Evolutionary conservation across 2,888 invertebrate species (phyloP), one percentile per base, ranked within the genome.

Genomic region (Pogonocherus hispidulus): DNA sequence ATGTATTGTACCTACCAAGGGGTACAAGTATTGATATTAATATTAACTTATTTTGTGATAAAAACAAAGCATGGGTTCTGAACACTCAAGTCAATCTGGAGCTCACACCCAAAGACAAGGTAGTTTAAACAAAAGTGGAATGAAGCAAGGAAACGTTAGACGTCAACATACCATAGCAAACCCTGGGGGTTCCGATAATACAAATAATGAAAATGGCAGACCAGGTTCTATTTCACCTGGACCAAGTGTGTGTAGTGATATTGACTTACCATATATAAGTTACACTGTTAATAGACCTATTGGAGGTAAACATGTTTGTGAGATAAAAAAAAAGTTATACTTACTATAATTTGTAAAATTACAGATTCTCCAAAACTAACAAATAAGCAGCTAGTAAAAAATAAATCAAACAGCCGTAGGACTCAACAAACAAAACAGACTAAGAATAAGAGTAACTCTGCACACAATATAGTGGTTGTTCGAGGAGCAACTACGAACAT

Each of bases 231-330:
- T 91, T 3, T 95, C 95, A 0, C 96, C 96, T 0, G 94, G 95
- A 0, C 92, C 95, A 0, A 96, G 95, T 78, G 92, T 96, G 8
- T 96, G 96, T 82, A 94, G 94, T 0, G 95, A 95, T 82, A 93
- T 94, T 0, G 96, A 96, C 83, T 86, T 96, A 62, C 96, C 96
- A 0, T 96, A 96, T 83, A 94, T 96, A 78, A 96, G 96, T 0
- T 96, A 97, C 77, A 96, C 96, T 0, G 93, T 94, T 0, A 95
- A 94, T 82, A 87, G 95, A 65, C 95, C 96, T 8, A 96, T 96
- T 60, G 95, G 95, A 79, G 93, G 93, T 92, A 60, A 54, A 63
- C 63, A 23, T 65, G 16, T 32, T 44, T 9, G n/a, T 54, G 44
- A 44, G 8, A 3, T 27, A 19, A 9, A 9, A 16, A 46, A 22